A percentile compares a stretch with the other conserved stretches of the same genome.
Conservation (phyloP, 2,797 vertebrate genomes). For the Thamnophis elegans region DNA sequence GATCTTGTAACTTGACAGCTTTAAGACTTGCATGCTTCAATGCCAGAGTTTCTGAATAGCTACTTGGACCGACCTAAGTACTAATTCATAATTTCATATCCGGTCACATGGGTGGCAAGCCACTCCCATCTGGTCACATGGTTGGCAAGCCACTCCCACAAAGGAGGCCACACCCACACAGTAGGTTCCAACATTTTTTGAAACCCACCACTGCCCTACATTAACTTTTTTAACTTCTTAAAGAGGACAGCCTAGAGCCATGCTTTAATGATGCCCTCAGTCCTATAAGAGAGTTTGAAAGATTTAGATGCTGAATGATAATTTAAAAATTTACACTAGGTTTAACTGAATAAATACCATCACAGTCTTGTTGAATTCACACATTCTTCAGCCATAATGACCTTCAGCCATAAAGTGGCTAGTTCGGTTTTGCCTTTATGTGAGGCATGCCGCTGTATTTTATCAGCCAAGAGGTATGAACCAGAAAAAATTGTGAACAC, state of each 20-base stretch:
- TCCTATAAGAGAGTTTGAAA: not conserved
- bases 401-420: not conserved
- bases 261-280: not conserved
- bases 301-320: not conserved
- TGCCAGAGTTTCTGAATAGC: no score
- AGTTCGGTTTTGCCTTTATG: not conserved
- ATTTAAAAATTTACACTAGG: not conserved
- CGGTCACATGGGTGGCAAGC: no score
- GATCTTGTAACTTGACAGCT: no score
- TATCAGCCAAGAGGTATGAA: not conserved
- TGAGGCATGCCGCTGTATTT: not conserved
- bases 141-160: no score
- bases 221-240: not conserved
- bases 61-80: no score
- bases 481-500: not conserved
- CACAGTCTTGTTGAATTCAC: not conserved
- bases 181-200: no score
- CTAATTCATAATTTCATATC: no score
- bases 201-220: no score
- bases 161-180: no score
- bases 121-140: no score
- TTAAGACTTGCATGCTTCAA: no score
- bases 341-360: not conserved
- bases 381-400: not conserved
- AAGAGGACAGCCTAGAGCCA: not conserved